Evolutionary conservation across 23 tunicate genomes (phyloP).

Genomic region (Ascidia mentula): DNA sequence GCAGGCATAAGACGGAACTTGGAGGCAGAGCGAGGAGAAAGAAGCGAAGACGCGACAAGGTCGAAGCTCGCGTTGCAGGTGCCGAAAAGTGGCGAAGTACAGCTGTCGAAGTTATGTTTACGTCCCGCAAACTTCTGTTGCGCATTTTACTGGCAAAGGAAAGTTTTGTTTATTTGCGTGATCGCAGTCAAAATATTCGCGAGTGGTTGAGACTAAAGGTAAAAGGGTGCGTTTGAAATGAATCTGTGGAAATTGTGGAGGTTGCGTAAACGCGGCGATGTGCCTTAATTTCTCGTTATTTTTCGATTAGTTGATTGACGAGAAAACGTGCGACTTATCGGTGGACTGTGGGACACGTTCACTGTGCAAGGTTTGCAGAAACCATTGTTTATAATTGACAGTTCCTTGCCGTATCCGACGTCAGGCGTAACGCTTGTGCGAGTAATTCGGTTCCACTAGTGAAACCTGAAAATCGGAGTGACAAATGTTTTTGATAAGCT

Average conservation of each 20-base stretch:
- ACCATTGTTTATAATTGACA: constrained; percentile 5
- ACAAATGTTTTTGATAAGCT: neutral
- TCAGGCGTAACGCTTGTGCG: neutral
- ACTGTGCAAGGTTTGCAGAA: constrained; percentile 7
- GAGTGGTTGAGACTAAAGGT: no score
- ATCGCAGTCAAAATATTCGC: no score
- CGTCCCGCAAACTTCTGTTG: neutral
- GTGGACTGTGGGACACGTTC: no score
- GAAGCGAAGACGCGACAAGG: neutral
- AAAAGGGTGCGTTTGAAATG: no score
- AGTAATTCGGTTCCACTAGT: neutral
- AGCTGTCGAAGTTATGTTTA: constrained; percentile 3
- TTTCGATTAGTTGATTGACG: no score
- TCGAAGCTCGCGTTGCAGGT: constrained; percentile 11
- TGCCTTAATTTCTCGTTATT: no score
- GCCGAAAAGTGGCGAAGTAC: constrained; percentile 11
- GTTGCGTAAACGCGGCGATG: no score
- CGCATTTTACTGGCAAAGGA: no score
- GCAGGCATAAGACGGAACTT: constrained; percentile 33
- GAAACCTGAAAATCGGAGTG: neutral
- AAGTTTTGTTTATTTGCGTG: no score
- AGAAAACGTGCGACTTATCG: no score
- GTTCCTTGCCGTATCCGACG: constrained; percentile 2
- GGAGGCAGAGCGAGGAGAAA: neutral
- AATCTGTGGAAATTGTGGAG: no score